Conservation (phyloP, 2,888 invertebrate species). For the Machimus rusticus region DNA sequence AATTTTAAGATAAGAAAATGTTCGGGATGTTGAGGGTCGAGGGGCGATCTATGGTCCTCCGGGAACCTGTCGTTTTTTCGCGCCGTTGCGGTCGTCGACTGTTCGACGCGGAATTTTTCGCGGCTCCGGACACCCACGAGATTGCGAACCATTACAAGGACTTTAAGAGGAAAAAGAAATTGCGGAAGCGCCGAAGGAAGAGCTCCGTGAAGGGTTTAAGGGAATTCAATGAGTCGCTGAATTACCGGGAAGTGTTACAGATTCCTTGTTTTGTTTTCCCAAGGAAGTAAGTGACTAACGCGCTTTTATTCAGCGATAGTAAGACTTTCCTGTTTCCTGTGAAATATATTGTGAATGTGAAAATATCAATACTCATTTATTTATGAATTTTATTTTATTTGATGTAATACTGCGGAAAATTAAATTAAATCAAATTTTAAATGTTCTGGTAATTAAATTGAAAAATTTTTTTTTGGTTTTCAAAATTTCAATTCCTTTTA, state of each 20-base stretch:
- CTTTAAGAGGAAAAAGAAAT: slow-evolving; percentile 50
- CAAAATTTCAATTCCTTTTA: no score
- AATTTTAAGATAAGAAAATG: slow-evolving; percentile 13
- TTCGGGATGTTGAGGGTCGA: background rate
- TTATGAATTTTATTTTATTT: no score
- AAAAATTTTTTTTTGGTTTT: no score
- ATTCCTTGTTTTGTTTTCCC: slow-evolving; percentile 48
- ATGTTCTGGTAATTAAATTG: no score
- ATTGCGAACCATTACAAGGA: slow-evolving; percentile 61
- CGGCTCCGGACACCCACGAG: slow-evolving; percentile 54
- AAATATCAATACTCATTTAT: no score
- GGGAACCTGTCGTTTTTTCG: background rate
- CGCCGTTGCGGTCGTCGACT: background rate
- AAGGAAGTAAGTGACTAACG: slow-evolving; percentile 30
- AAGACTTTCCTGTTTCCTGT: background rate
- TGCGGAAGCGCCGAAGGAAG: slow-evolving; percentile 14
- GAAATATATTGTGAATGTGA: background rate
- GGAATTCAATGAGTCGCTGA: background rate
- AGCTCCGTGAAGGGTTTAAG: slow-evolving; percentile 40
- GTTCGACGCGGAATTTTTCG: background rate
- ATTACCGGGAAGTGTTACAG: slow-evolving; percentile 45
- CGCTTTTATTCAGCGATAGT: background rate
- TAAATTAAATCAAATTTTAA: no score
- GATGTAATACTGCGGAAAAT: no score
- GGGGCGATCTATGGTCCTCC: background rate